Evolutionary conservation across 2,797 vertebrate species (phyloP).

Genomic region (Chromobotia macracanthus): DNA sequence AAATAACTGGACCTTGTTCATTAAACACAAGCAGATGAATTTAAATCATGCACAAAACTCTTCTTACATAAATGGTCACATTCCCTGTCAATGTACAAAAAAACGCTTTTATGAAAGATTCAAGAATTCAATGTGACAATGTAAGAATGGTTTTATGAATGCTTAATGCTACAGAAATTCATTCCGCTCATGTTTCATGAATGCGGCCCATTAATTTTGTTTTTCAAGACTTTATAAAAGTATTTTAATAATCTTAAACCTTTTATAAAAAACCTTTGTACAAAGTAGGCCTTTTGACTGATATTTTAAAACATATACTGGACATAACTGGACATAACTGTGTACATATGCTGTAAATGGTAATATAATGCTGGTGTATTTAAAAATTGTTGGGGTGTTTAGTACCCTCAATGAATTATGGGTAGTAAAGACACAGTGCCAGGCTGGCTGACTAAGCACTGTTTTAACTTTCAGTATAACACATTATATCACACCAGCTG

Average conservation of each 20-base stretch:
- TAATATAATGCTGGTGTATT: constrained; percentile 60
- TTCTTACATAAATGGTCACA: background rate
- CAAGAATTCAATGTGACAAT: background rate
- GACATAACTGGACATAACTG: constrained; percentile 55
- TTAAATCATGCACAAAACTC: background rate
- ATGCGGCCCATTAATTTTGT: constrained; percentile 24
- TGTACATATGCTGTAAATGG: constrained; percentile 61
- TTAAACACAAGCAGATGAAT: background rate
- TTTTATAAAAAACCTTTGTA: constrained; percentile 43
- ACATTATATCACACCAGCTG: constrained; percentile 47
- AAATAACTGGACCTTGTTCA: background rate
- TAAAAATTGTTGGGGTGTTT: constrained; percentile 50
- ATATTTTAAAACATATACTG: constrained; percentile 47
- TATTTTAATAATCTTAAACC: constrained; percentile 38
- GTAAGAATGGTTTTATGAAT: background rate
- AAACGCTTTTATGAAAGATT: background rate
- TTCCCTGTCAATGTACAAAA: background rate
- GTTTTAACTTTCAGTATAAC: constrained; percentile 29
- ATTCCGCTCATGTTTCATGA: background rate
- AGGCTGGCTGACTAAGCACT: constrained; percentile 43
- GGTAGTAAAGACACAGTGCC: constrained; percentile 42
- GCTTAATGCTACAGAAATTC: constrained; percentile 2
- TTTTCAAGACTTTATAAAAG: constrained; percentile 29
- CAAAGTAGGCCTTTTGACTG: constrained; percentile 42
- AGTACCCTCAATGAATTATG: constrained; percentile 29